Base-by-base conservation (phyloP, 2,113 vertebrate genomes). In the Pedetes capensis region DNA sequence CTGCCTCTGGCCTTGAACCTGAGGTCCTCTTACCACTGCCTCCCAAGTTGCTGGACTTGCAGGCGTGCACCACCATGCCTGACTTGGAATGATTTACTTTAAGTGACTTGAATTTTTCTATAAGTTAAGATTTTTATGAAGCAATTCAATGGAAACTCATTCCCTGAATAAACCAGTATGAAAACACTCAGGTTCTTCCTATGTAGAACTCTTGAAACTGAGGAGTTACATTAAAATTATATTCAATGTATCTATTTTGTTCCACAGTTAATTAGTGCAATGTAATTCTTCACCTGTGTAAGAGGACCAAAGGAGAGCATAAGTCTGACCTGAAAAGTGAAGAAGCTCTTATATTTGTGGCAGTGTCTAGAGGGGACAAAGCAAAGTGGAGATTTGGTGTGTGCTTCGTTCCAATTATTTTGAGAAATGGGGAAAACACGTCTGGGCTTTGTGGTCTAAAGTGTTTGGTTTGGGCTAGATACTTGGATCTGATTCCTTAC, bases 351-450 rank as follows among this genome's bases (percentile, higher is more conserved):
- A 47, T 23, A 32, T 91, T 92, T 88, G 25, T 95, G 55, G 34
- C 47, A 71, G 0, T 72, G 34, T 66, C 71, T 75, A 76, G 32
- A 78, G 3, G 34, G 29, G 49, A 66, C 86, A 79, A 82, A 29
- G 42, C 75, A 69, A 87, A 92, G 37, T 72, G 5, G 86, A 81
- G 42, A 86, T 93, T 88, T 42, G 44, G 47, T 92, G 5, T 55
- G 55, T 29, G 72, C 32, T 83, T 47, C 61, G 32, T 90, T 89
- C 37, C 79, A 79, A 68, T 89, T 95, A 91, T 95, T 96, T 94
- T 89, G 86, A 96, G 94, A 97, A 95, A 68, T 57, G 64, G 37
- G 55, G 39, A 89, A 94, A 95, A 74, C 53, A 47, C 81, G 37
- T 44, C 55, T 89, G 53, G 53, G n/a, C 55, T 92, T 83, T 92